A percentile compares a stretch with the other conserved stretches of the same genome.
Conservation (phyloP, 1,140 invertebrate genomes). For the roundworm (Caenorhabditis elegans) region WBcel235 BX284606.5:3127501-3128000, state of each 20-base stretch:
- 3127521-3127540: background rate
- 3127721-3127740: background rate
- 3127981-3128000: background rate
- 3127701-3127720: background rate
- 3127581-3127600: no score
- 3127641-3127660: slow-evolving; percentile 19
- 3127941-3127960: background rate
- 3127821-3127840: no score
- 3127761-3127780: slow-evolving; percentile 15
- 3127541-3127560: no score
- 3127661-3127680: background rate
- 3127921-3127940: background rate
- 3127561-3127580: no score
- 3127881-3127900: background rate
- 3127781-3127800: background rate
- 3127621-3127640: slow-evolving; percentile 26
- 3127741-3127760: background rate
- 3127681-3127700: slow-evolving; percentile 25
- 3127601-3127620: no score
- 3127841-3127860: background rate
- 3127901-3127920: background rate
- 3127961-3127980: background rate
- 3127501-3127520: background rate
- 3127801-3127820: background rate
- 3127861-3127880: background rate